Conservation (phyloP, 2,888 invertebrate genomes). For the Drosophila heteroneura region DNA sequence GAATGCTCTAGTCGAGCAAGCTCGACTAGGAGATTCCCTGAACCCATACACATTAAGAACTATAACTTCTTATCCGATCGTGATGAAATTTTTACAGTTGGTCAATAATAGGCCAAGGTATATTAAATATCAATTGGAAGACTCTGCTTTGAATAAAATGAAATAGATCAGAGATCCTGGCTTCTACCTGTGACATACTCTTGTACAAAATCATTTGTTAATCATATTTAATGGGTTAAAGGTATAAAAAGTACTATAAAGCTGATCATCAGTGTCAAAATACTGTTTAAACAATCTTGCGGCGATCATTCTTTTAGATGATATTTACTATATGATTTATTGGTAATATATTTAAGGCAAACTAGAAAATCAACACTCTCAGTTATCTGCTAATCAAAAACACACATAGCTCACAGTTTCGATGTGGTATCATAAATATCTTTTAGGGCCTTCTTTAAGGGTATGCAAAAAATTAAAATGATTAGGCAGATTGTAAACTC, state of each 20-base stretch:
- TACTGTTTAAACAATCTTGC: background rate
- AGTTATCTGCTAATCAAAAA: background rate
- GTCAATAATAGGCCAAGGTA: background rate
- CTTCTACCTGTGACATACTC: accelerated
- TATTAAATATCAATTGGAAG: background rate
- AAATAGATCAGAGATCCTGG: accelerated
- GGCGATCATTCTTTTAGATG: background rate
- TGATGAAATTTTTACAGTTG: background rate
- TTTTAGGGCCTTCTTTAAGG: background rate
- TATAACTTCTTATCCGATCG: background rate
- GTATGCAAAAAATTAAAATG: background rate
- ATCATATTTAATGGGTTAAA: background rate
- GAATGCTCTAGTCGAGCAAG: background rate
- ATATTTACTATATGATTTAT: background rate
- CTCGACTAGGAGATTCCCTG: background rate
- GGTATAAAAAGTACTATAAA: background rate
- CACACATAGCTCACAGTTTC: background rate
- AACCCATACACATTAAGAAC: background rate
- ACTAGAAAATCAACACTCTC: background rate
- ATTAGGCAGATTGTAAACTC: background rate
- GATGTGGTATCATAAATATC: background rate
- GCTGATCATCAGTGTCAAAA: background rate
- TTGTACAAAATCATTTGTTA: background rate
- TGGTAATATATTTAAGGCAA: background rate
- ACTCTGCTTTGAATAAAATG: background rate